Evolutionary conservation across 2,888 invertebrate species (phyloP).

Genomic region (Microdon myrmicae): DNA sequence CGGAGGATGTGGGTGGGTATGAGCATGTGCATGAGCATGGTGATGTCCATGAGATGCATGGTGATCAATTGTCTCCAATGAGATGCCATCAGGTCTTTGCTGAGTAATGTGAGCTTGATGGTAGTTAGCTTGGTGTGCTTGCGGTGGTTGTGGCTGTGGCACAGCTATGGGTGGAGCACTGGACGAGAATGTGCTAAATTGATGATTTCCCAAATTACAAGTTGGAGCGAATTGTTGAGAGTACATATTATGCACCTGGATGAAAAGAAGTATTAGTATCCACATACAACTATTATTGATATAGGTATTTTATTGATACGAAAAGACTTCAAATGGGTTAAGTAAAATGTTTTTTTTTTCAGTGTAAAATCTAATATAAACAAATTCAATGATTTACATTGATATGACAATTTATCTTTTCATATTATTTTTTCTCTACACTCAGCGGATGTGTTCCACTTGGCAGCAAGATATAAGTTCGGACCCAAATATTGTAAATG

Average conservation of each 20-base stretch:
- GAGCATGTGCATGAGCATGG: slow-evolving; percentile 60
- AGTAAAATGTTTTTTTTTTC: slow-evolving; percentile 8
- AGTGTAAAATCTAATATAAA: no score
- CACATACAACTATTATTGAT: no score
- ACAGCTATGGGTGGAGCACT: slow-evolving; percentile 58
- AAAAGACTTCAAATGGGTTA: not conserved
- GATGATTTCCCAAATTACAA: slow-evolving; percentile 58
- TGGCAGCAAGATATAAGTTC: no score
- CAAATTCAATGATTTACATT: no score
- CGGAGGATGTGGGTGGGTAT: slow-evolving; percentile 61
- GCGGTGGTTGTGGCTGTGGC: slow-evolving; percentile 56
- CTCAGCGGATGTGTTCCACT: no score
- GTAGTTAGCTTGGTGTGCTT: slow-evolving; percentile 64
- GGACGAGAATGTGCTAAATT: slow-evolving; percentile 59
- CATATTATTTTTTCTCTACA: no score
- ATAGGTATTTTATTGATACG: slow-evolving; percentile 3
- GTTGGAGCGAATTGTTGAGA: slow-evolving; percentile 65
- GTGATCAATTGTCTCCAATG: slow-evolving; percentile 47
- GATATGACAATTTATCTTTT: no score
- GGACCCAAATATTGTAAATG: no score
- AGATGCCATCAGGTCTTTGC: slow-evolving; percentile 59
- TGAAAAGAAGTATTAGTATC: no score
- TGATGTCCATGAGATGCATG: slow-evolving; percentile 60
- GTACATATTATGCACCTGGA: slow-evolving; percentile 64
- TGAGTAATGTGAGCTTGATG: slow-evolving; percentile 60